phyloP scores from a whole-genome alignment of 2,113 vertebrate species.

The Rafetus swinhoei region DNA sequence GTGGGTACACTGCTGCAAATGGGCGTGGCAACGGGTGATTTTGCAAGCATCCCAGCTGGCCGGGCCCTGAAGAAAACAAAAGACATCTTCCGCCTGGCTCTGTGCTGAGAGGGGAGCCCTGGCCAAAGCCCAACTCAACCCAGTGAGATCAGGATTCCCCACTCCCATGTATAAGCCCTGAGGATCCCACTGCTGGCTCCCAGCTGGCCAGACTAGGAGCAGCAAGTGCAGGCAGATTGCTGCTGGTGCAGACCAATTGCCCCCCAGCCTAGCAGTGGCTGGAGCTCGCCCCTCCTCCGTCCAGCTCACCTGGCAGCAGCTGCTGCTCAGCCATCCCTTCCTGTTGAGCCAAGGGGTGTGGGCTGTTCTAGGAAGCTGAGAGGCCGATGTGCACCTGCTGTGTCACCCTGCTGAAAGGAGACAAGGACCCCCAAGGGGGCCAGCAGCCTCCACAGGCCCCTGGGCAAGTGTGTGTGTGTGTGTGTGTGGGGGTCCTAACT shows the following conservation, averaged over 20 bases:
- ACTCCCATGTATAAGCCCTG: too few species aligned
- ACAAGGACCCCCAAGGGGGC: too few species aligned
- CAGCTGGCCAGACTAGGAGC: not conserved
- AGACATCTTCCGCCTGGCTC: not conserved
- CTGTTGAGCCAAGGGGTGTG: not conserved
- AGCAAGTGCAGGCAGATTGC: not conserved
- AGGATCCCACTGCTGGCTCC: not conserved
- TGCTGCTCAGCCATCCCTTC: accelerated
- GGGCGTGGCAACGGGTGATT: not conserved
- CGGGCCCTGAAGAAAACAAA: not conserved
- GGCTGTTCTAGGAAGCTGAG: not conserved
- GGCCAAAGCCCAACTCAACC: not conserved
- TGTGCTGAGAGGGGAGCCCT: not conserved
- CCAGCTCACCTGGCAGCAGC: not conserved
- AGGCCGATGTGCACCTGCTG: not conserved
- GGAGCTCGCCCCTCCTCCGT: too few species aligned
- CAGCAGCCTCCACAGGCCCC: too few species aligned
- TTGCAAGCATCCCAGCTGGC: not conserved
- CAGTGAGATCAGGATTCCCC: not conserved
- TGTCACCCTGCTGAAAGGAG: not conserved
- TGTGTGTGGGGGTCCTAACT: too few species aligned
- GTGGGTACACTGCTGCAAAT: not conserved
- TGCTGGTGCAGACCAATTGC: too few species aligned
- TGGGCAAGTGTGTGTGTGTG: too few species aligned
- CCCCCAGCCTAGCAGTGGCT: not conserved